These are phyloP conservation scores for Dolichallabes microphthalmus DNA, from an alignment of 2,113 vertebrate species.

Conservation along the genomic window DNA sequence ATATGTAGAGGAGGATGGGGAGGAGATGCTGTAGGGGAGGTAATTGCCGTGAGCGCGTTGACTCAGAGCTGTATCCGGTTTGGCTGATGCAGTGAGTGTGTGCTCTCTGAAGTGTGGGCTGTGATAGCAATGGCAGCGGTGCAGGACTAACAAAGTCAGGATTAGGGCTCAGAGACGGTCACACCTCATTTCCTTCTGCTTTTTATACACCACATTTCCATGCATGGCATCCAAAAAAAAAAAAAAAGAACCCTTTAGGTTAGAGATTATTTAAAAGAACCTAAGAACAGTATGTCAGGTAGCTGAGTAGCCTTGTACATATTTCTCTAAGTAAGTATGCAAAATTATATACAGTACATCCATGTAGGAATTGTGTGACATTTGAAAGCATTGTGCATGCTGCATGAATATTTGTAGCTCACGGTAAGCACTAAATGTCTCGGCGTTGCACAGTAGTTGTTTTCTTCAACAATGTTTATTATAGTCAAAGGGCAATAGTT, in stretches of 20 bases:
- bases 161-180: constrained; percentile 24
- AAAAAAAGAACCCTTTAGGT: background rate
- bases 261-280: background rate
- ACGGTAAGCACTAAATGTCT: constrained; percentile 7
- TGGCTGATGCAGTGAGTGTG: constrained; percentile 6
- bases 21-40: background rate
- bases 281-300: background rate
- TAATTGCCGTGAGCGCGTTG: constrained; percentile 26
- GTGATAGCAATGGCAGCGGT: constrained; percentile 32
- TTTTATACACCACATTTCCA: constrained; percentile 3
- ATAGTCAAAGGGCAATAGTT: constrained; percentile 26
- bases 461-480: constrained; percentile 28
- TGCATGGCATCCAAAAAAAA: background rate
- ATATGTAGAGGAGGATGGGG: constrained; percentile 1
- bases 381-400: constrained; percentile 19
- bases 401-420: background rate
- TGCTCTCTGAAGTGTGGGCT: constrained; percentile 20
- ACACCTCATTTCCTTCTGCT: constrained; percentile 35
- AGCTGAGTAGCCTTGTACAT: background rate
- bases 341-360: background rate
- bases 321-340: background rate
- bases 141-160: constrained; percentile 47
- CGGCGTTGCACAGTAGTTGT: background rate
- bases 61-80: constrained; percentile 22
- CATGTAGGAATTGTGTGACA: background rate